These are phyloP conservation scores for Ifrita kowaldi DNA, from an alignment of 2,113 vertebrate genomes.

Conservation along the genomic window DNA sequence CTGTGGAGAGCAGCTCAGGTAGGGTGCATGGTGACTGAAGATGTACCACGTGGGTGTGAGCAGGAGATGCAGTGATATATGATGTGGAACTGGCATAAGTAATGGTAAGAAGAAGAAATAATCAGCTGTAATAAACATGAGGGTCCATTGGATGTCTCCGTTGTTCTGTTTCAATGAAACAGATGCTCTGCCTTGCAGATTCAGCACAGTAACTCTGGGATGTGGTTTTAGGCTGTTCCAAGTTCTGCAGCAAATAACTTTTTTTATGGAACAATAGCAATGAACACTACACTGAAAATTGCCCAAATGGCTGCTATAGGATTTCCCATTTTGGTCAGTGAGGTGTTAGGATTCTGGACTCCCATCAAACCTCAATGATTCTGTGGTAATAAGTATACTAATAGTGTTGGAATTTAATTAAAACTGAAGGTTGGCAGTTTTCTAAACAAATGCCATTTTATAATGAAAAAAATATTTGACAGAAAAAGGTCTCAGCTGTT, in stretches of 20 bases:
- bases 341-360: background rate
- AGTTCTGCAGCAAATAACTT: background rate
- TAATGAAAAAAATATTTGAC: background rate
- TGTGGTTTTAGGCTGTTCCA: background rate
- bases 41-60: fast-evolving
- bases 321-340: background rate
- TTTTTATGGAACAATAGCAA: background rate
- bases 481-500: background rate
- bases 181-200: background rate
- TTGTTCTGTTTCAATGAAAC: slow-evolving; percentile 25
- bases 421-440: background rate
- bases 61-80: background rate
- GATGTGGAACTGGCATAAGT: fast-evolving
- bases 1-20: background rate
- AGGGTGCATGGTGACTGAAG: fast-evolving
- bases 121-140: slow-evolving; percentile 39
- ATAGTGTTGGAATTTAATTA: background rate
- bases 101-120: background rate
- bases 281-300: background rate
- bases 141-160: slow-evolving; percentile 43
- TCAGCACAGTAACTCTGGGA: fast-evolving
- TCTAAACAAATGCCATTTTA: background rate
- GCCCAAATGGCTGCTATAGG: background rate
- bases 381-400: background rate
- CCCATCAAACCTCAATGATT: background rate